phyloP scores from a whole-genome alignment of 2,797 vertebrate species.

The Dromococcyx pavoninus region DNA sequence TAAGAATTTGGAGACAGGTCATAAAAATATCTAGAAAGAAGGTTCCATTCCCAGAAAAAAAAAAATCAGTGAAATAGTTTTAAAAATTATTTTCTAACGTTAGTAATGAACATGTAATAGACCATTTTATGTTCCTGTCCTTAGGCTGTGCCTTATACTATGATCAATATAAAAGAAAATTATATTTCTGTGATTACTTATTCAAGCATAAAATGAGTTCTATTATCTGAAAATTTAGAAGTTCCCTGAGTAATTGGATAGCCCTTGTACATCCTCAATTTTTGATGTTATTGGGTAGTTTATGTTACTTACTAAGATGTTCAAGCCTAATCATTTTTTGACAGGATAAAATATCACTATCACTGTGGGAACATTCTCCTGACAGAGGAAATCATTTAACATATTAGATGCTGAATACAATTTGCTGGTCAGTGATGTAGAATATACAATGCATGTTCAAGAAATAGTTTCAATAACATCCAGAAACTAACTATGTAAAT shows the following conservation, averaged over 20 bases:
- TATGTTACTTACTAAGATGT: conserved; percentile 66
- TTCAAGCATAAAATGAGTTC: conserved; percentile 72
- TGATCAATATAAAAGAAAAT: conserved; percentile 70
- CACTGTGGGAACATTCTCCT: conserved; percentile 68
- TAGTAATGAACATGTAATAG: conserved; percentile 70
- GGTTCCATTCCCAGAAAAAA: conserved; percentile 35
- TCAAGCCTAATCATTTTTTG: conserved; percentile 72
- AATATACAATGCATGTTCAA: conserved; percentile 25
- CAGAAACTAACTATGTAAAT: conserved; percentile 33
- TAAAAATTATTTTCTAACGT: conserved; percentile 61
- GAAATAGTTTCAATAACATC: conserved; percentile 63
- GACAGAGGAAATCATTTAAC: conserved; percentile 58
- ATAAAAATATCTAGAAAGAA: conserved; percentile 42
- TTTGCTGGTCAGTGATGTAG: not conserved
- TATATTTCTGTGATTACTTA: conserved; percentile 70
- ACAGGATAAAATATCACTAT: conserved; percentile 73
- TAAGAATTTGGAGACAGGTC: conserved; percentile 4
- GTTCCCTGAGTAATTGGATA: conserved; percentile 70
- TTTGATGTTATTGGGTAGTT: conserved; percentile 73
- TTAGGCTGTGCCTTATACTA: conserved; percentile 41
- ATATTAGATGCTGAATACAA: conserved; percentile 67
- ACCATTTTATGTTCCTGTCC: conserved; percentile 54
- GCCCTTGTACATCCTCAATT: conserved; percentile 72
- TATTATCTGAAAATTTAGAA: conserved; percentile 66
- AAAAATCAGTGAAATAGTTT: conserved; percentile 58